Base-by-base conservation (phyloP, 2,888 invertebrate species). In the Pterostichus niger region DNA sequence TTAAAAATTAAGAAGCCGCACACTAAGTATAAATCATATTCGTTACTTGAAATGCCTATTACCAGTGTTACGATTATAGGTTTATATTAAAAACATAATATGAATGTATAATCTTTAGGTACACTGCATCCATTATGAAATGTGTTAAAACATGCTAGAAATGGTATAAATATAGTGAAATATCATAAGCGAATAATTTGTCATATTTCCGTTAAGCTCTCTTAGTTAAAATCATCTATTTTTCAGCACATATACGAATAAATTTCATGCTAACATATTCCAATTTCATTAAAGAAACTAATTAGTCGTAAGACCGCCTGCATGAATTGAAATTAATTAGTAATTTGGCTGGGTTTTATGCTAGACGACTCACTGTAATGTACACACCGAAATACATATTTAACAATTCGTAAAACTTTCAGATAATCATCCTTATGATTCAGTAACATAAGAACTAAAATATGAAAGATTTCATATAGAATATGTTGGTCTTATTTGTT, bases 291-390 rank as follows among this genome's bases (percentile, higher is more conserved):
- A 17, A n/a, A 49, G 9, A n/a, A 49, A 49, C 64, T 64, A 61
- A 64, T 64, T 59, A 31, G 15, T 49, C n/a, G n/a, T 11, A 71
- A 71, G 68, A 71, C 6, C 68, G 68, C 44, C 68, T 44, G 68
- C 68, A 71, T 40, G 6, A 71, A 10, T 13, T 13, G 3, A 52
- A 52, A 61, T 40, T 40, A 40, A 61, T 75, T 35, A 75, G 75
- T 75, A 75, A 75, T 75, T 75, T 75, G 75, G 54, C 54, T 75
- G 75, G 75, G 49, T 75, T 75, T 75, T 75, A 49, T 49, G 54
- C 44, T 49, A 75, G 75, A 75, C 75, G 75, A 75, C 52, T 75
- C 52, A 75, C 33, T 54, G 49, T 75, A 40, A 40, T 40, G 40
- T 40, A 52, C 13, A 56, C 56, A 13, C 24, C 1, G 56, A 56